A percentile compares a stretch with the other conserved stretches of the same genome.
Evolutionary conservation across 2,888 invertebrate species (phyloP).

Genomic region (Orthonevra nobilis): DNA sequence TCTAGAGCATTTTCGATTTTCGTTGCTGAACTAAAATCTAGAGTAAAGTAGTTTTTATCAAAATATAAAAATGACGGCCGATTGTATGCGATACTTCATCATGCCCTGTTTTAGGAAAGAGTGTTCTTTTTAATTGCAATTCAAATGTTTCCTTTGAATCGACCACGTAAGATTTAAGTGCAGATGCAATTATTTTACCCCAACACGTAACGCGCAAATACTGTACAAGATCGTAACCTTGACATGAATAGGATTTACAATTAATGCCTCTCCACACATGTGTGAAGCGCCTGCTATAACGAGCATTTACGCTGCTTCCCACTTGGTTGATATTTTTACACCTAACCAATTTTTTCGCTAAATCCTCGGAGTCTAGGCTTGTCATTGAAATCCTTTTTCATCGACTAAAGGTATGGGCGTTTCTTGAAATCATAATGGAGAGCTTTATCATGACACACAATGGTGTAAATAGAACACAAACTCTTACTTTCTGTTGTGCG

Average conservation of each 20-base stretch:
- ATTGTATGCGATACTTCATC: too few relatives aligned
- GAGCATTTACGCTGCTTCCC: not conserved
- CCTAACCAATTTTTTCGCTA: not conserved
- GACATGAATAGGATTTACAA: constrained; percentile 27
- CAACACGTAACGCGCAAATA: too few relatives aligned
- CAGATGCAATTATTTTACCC: not conserved
- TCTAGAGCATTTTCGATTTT: too few relatives aligned
- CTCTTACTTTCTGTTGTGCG: constrained; percentile 62
- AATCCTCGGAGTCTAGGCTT: too few relatives aligned
- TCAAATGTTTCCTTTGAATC: not conserved
- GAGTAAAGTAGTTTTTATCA: too few relatives aligned
- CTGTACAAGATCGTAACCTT: constrained; percentile 29
- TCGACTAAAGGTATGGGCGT: constrained; percentile 33
- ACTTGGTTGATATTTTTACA: not conserved
- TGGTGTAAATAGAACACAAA: constrained; percentile 58
- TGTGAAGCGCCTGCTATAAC: constrained; percentile 15
- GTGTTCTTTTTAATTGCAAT: constrained; percentile 8
- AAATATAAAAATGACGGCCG: too few relatives aligned
- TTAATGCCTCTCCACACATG: constrained; percentile 19
- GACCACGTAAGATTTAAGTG: not conserved
- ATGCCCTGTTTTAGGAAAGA: not conserved
- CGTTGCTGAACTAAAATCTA: too few relatives aligned
- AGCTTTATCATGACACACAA: constrained; percentile 30
- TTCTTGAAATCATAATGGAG: constrained; percentile 24
- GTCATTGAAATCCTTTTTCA: constrained; percentile 46